These are phyloP conservation scores for Poecilia gillii DNA, from an alignment of 2,797 vertebrate species.

Conservation along the genomic window DNA sequence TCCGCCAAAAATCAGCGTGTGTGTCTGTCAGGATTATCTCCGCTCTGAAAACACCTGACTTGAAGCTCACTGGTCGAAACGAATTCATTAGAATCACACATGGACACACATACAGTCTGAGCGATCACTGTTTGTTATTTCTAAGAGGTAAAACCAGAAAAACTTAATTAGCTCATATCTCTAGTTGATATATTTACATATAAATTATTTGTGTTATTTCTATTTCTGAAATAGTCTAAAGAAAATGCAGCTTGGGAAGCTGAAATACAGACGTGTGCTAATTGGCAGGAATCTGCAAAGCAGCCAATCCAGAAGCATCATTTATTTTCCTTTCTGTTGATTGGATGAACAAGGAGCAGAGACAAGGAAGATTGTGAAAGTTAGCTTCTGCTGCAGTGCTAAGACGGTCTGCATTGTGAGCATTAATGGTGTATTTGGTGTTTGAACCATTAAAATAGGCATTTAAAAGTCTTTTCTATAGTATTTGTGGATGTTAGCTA, in stretches of 20 bases:
- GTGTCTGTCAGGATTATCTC: constrained; percentile 4
- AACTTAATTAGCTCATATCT: background rate
- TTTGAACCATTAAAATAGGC: background rate
- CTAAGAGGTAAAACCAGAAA: background rate
- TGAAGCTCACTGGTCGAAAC: constrained; percentile 14
- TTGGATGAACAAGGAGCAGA: background rate
- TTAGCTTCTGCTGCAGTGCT: background rate
- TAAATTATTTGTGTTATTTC: background rate
- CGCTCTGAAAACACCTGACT: background rate
- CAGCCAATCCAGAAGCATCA: background rate
- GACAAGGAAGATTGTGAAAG: background rate
- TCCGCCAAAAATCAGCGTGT: background rate
- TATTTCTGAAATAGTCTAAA: too few species aligned
- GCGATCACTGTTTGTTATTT: background rate
- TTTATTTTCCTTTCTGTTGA: background rate
- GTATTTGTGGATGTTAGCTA: background rate
- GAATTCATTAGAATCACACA: constrained; percentile 14
- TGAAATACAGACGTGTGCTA: background rate
- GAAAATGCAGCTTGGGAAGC: background rate
- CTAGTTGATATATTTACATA: background rate
- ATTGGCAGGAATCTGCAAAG: too few species aligned
- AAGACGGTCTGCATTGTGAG: background rate
- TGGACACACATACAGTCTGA: background rate
- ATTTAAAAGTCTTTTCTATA: background rate
- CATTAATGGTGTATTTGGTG: background rate